These are phyloP conservation scores for Cyanistes caeruleus DNA, from an alignment of 2,113 vertebrate genomes.

Conservation along the genomic window DNA sequence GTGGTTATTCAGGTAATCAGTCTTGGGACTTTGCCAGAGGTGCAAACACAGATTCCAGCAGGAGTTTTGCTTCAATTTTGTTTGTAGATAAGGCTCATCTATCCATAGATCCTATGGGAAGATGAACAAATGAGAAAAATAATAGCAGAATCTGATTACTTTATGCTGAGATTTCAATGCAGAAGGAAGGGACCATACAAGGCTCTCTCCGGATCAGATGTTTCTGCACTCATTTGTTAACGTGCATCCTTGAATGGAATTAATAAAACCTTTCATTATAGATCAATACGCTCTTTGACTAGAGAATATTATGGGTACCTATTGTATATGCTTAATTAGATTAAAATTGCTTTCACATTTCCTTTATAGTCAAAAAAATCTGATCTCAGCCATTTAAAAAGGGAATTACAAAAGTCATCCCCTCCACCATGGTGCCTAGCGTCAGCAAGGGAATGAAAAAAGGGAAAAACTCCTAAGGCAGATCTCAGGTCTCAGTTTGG, in stretches of 20 bases:
- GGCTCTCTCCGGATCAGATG: conserved; percentile 1
- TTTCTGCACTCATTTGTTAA: conserved; percentile 9
- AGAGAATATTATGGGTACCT: background rate
- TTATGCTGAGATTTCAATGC: background rate
- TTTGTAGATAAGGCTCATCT: background rate
- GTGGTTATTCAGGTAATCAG: conserved; percentile 4
- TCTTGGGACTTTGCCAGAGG: background rate
- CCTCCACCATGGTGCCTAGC: background rate
- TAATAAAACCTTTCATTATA: conserved; percentile 39
- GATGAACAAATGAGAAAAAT: conserved; percentile 14
- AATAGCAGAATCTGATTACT: background rate
- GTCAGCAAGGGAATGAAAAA: background rate
- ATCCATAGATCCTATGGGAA: conserved; percentile 12
- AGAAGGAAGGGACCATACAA: background rate
- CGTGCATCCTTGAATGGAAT: conserved; percentile 12
- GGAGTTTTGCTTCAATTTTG: conserved; percentile 39
- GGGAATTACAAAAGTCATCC: conserved; percentile 3
- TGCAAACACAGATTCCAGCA: background rate
- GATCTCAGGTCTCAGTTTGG: background rate
- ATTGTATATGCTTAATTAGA: conserved; percentile 35
- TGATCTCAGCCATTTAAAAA: conserved; percentile 40
- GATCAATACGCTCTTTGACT: conserved; percentile 39
- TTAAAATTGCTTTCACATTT: conserved; percentile 17
- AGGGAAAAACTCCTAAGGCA: background rate
- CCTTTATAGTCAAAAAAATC: background rate